These are phyloP conservation scores for Neomicropteryx cornuta DNA, from an alignment of 1,140 invertebrate genomes.

Conservation along the genomic window DNA sequence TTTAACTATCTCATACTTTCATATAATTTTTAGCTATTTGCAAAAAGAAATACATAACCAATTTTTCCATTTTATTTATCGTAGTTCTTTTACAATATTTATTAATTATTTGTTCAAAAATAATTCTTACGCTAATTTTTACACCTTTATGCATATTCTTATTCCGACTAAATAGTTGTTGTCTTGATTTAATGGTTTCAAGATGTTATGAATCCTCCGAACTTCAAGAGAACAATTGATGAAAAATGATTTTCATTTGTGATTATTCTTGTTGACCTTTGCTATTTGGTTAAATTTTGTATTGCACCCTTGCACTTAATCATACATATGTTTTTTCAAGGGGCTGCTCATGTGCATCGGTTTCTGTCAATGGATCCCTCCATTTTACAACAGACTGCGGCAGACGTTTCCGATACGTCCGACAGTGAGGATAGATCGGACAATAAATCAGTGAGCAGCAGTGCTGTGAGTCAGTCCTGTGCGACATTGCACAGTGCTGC, in stretches of 20 bases:
- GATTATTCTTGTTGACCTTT: too few species aligned
- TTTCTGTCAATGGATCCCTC: constrained; percentile 93
- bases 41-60: too few species aligned
- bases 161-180: background rate
- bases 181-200: background rate
- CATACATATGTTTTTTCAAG: constrained; percentile 12
- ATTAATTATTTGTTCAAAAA: too few species aligned
- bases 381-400: constrained; percentile 66
- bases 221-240: too few species aligned
- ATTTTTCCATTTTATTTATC: background rate
- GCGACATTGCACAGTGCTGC: constrained; percentile 79
- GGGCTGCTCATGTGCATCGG: constrained; percentile 88
- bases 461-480: constrained; percentile 19
- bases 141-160: too few species aligned
- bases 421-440: constrained; percentile 23
- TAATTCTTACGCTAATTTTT: too few species aligned
- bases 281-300: background rate
- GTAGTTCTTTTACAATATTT: background rate
- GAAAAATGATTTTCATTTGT: too few species aligned
- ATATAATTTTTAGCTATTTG: too few species aligned
- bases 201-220: background rate
- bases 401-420: constrained; percentile 59
- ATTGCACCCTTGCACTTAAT: background rate
- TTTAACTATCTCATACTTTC: too few species aligned
- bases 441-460: constrained; percentile 15